Evolutionary conservation across 2,797 vertebrate species (phyloP).

Genomic region (Cryptoprocta ferox): DNA sequence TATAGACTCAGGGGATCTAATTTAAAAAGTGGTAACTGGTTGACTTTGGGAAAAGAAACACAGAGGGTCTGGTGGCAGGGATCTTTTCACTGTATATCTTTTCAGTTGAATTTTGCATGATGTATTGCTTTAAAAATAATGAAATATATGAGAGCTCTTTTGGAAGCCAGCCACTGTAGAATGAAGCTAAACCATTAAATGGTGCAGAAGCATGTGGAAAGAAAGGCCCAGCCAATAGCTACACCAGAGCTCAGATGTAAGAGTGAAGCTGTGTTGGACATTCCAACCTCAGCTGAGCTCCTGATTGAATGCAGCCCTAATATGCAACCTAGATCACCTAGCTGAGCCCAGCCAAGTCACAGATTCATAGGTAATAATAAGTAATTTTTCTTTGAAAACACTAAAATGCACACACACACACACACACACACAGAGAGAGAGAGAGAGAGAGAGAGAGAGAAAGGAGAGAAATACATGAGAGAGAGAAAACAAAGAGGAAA

Average conservation of each 20-base stretch:
- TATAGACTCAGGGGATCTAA: background rate
- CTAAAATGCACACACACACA: background rate
- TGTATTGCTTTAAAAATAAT: background rate
- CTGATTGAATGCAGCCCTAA: background rate
- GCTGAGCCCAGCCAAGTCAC: background rate
- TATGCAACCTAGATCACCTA: background rate
- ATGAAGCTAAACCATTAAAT: background rate
- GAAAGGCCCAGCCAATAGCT: background rate
- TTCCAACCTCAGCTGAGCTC: background rate
- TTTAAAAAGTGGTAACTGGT: background rate
- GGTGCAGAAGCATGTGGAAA: background rate
- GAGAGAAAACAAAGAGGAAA: background rate
- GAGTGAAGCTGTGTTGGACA: background rate
- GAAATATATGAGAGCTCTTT: background rate
- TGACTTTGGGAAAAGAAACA: background rate
- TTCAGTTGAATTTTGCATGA: constrained; percentile 17
- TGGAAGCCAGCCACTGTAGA: background rate
- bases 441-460: background rate
- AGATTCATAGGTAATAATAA: background rate
- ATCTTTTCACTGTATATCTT: background rate
- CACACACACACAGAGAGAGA: background rate
- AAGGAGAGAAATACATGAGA: background rate
- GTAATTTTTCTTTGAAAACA: background rate
- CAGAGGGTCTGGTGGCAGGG: background rate
- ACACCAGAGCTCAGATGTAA: background rate